A percentile compares a stretch with the other conserved stretches of the same genome.
These are phyloP conservation scores for Coregonus clupeaformis DNA, from an alignment of 2,113 vertebrate genomes.

Conservation along the genomic window DNA sequence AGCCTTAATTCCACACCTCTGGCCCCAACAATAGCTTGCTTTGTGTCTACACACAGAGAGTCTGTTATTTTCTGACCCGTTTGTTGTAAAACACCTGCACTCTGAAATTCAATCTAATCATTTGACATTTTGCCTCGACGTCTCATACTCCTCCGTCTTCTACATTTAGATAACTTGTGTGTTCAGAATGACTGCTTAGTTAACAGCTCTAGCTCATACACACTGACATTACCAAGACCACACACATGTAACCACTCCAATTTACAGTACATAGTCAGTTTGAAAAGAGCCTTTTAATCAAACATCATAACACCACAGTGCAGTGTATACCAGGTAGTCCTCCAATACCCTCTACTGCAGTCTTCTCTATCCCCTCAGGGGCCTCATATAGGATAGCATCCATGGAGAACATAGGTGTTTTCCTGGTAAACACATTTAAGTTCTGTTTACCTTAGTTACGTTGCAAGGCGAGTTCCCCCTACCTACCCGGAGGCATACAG, in stretches of 20 bases:
- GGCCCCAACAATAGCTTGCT: not conserved
- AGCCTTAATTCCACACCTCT: not conserved
- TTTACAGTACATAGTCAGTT: not conserved
- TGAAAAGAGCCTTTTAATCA: constrained; percentile 1
- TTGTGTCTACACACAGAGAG: not conserved
- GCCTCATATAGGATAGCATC: constrained; percentile 3
- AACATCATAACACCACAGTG: not conserved
- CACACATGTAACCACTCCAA: not conserved
- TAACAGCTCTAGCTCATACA: not conserved
- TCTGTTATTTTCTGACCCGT: not conserved
- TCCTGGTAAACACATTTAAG: constrained; percentile 1
- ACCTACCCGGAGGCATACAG: not conserved
- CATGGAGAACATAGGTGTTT: constrained; percentile 21
- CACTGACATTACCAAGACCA: not conserved
- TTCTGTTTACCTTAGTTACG: constrained; percentile 3
- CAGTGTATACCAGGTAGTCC: not conserved
- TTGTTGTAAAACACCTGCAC: not conserved
- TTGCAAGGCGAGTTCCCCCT: not conserved
- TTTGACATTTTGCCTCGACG: not conserved
- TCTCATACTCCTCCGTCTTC: not conserved
- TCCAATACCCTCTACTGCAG: not conserved
- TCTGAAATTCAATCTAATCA: not conserved
- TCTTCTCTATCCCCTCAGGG: not conserved
- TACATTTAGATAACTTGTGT: not conserved
- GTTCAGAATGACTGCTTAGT: not conserved